These are phyloP conservation scores for Synanthedon vespiformis DNA, from an alignment of 2,888 invertebrate genomes.

Conservation along the genomic window DNA sequence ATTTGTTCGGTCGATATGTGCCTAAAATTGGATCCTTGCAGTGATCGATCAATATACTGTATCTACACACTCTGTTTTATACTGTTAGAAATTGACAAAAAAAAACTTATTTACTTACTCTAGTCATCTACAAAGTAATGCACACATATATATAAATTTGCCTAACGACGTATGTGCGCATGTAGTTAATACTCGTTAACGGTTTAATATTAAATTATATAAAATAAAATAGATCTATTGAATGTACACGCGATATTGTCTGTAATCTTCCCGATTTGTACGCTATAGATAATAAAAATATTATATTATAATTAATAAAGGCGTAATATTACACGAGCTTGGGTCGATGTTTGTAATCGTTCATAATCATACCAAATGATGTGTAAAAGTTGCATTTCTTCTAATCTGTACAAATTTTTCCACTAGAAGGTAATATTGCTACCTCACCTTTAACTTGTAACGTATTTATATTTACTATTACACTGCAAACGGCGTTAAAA, in stretches of 20 bases:
- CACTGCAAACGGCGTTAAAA: conserved; percentile 1
- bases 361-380: conserved; percentile 45
- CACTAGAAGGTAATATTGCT: conserved; percentile 67
- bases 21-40: conserved; percentile 68
- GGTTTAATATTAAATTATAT: background rate
- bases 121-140: conserved; percentile 65
- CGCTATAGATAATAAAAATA: conserved; percentile 27
- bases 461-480: conserved; percentile 20
- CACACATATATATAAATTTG: conserved; percentile 52
- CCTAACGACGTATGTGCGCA: conserved; percentile 45
- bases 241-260: conserved; percentile 39
- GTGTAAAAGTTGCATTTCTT: conserved; percentile 41
- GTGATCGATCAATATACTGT: conserved; percentile 60
- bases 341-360: conserved; percentile 14
- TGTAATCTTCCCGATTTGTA: conserved; percentile 31
- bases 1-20: conserved; percentile 55
- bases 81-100: conserved; percentile 31
- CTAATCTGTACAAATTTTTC: conserved; percentile 63
- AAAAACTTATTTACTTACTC: conserved; percentile 58
- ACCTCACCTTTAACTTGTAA: conserved; percentile 63
- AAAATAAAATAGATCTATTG: conserved; percentile 32
- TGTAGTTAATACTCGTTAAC: conserved; percentile 55
- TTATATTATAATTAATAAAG: background rate
- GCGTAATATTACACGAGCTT: conserved; percentile 11
- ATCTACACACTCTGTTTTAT: conserved; percentile 55